Evolutionary conservation across 2,888 invertebrate species (phyloP).

Genomic region (Luperina testacea): DNA sequence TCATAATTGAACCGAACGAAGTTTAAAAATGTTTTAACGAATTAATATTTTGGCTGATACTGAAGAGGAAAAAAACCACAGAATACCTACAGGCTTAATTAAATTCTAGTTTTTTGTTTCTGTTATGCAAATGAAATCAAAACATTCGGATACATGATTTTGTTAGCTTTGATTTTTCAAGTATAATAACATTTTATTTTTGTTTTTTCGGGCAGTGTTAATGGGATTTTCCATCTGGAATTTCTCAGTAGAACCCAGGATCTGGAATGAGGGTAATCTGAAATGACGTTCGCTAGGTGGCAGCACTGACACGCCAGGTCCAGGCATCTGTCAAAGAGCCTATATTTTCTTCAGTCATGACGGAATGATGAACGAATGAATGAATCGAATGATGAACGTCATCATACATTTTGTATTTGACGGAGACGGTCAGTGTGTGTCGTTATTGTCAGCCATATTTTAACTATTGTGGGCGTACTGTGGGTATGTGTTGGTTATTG

Average conservation of each 20-base stretch:
- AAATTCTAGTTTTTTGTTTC: slow-evolving; percentile 23
- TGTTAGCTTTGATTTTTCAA: slow-evolving; percentile 19
- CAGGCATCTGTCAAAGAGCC: no score
- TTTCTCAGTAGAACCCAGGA: neutral
- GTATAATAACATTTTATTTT: neutral
- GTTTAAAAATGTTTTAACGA: slow-evolving; percentile 24
- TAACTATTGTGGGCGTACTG: no score
- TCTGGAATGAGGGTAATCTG: no score
- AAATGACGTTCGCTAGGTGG: no score
- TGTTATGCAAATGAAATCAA: slow-evolving; percentile 27
- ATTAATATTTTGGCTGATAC: slow-evolving; percentile 9
- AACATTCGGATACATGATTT: neutral
- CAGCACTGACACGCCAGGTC: no score
- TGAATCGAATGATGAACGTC: no score
- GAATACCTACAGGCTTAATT: neutral
- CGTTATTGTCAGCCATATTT: no score
- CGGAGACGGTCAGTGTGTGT: no score
- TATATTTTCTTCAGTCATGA: no score
- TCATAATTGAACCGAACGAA: slow-evolving; percentile 4
- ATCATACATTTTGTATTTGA: no score
- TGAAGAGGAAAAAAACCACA: neutral
- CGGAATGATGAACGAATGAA: no score
- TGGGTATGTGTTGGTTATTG: no score
- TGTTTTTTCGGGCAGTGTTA: neutral
- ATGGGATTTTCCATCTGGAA: neutral